Evolutionary conservation across 2,113 vertebrate genomes (phyloP).

Genomic region (Oxyura jamaicensis): DNA sequence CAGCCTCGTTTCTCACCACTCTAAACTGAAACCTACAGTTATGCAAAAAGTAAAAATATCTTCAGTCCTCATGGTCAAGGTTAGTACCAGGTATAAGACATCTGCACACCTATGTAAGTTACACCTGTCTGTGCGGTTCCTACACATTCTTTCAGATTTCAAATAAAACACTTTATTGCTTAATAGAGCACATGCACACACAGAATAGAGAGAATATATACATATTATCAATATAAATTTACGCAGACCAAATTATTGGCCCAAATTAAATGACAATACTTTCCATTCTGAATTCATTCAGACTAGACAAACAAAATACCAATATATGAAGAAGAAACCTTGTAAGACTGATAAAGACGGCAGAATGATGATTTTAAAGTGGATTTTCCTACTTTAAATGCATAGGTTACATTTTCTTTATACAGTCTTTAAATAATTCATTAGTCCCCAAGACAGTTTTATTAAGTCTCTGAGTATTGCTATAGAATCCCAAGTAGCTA

Average conservation of each 20-base stretch:
- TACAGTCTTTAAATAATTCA: constrained; percentile 80
- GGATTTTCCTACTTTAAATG: constrained; percentile 76
- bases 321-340: constrained; percentile 57
- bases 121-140: background rate
- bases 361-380: constrained; percentile 70
- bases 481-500: constrained; percentile 71
- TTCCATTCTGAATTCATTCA: constrained; percentile 57
- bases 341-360: constrained; percentile 73
- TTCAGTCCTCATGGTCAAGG: background rate
- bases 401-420: constrained; percentile 78
- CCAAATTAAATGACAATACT: constrained; percentile 65
- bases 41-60: background rate
- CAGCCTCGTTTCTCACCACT: background rate
- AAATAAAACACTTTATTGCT: background rate
- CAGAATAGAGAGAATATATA: background rate
- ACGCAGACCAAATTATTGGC: constrained; percentile 13
- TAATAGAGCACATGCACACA: background rate
- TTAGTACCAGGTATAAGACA: background rate
- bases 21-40: background rate
- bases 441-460: constrained; percentile 76
- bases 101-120: background rate
- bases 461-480: constrained; percentile 71
- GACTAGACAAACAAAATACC: constrained; percentile 73
- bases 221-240: constrained; percentile 46
- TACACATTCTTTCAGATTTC: background rate